phyloP scores from a whole-genome alignment of 2,113 vertebrate genomes.

The Oreochromis niloticus region DNA sequence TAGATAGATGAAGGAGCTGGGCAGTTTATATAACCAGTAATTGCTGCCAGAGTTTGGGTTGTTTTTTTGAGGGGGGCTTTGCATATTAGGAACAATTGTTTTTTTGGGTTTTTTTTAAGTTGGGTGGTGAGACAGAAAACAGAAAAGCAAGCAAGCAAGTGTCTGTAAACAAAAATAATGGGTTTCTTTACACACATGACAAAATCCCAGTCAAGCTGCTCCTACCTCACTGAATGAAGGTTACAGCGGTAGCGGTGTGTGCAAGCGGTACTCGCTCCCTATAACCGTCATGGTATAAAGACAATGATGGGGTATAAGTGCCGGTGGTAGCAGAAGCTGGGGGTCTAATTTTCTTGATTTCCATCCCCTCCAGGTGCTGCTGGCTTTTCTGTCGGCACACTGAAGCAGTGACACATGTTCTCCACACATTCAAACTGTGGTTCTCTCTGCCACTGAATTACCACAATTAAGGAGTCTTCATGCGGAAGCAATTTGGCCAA shows the following conservation, averaged over 20 bases:
- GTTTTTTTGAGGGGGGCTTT: background rate
- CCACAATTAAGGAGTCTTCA: conserved; percentile 69
- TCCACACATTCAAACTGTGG: conserved; percentile 38
- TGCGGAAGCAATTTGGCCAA: conserved; percentile 70
- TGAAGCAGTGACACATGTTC: conserved; percentile 66
- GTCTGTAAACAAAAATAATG: background rate
- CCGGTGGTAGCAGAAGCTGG: conserved; percentile 44
- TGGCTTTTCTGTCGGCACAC: conserved; percentile 45
- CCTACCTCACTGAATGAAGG: background rate
- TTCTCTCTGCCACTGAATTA: conserved; percentile 66
- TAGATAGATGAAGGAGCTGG: background rate
- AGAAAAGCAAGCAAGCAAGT: background rate
- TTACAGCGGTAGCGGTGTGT: background rate
- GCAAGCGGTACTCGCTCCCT: background rate
- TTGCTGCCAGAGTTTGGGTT: background rate
- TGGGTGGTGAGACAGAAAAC: background rate
- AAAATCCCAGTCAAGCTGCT: background rate
- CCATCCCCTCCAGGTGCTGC: conserved; percentile 58
- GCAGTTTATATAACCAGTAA: background rate
- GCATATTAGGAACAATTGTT: background rate
- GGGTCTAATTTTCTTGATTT: conserved; percentile 63
- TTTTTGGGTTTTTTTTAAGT: background rate
- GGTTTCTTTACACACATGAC: background rate
- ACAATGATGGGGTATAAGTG: conserved; percentile 42
- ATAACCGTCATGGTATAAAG: conserved; percentile 10